Evolutionary conservation across 2,888 invertebrate species (phyloP).

Genomic region (Meandrusa payeni): DNA sequence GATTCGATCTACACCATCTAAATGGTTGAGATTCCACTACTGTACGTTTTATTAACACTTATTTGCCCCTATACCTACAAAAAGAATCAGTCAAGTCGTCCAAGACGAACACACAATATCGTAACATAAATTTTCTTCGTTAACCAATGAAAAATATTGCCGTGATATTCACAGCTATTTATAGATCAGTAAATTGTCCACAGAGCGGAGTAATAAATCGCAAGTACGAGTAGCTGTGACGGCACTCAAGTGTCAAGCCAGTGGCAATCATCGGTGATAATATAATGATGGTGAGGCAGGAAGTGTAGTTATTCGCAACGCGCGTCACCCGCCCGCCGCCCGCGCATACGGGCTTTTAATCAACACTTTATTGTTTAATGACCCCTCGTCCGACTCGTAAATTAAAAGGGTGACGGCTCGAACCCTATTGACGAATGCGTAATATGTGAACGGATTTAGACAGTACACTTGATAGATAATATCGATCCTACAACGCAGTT

Average conservation of each 20-base stretch:
- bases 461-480: conserved; percentile 69
- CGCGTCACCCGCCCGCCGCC: conserved; percentile 42
- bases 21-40: no score
- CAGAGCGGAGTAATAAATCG: conserved; percentile 17
- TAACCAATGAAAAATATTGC: no score
- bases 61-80: no score
- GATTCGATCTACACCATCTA: conserved; percentile 9
- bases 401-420: conserved; percentile 80
- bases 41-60: no score
- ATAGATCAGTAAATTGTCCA: no score
- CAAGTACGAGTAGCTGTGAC: conserved; percentile 25
- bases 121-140: no score
- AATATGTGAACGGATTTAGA: conserved; percentile 67
- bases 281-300: conserved; percentile 73
- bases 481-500: conserved; percentile 26
- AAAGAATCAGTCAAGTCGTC: no score
- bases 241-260: conserved; percentile 41
- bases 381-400: conserved; percentile 75
- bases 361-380: conserved; percentile 82
- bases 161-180: no score
- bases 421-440: conserved; percentile 75
- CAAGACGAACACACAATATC: no score
- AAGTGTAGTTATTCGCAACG: conserved; percentile 73
- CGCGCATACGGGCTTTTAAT: conserved; percentile 80
- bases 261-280: conserved; percentile 79